Percentiles rank a stretch among this genome's conserved stretches.
These are phyloP conservation scores for Ectemnius lituratus DNA, from an alignment of 2,888 invertebrate genomes.

Conservation along the genomic window DNA sequence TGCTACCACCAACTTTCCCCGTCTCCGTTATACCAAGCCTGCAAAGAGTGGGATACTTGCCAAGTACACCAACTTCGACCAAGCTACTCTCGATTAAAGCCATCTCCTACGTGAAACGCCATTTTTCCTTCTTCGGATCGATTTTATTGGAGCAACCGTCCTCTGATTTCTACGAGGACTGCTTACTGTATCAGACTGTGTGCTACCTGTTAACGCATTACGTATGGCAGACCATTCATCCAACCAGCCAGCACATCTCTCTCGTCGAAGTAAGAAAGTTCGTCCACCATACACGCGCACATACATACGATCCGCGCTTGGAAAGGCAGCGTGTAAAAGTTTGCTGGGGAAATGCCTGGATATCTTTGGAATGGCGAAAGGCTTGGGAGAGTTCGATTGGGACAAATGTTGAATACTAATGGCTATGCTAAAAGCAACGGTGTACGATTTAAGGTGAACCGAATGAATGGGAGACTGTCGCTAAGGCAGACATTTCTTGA, in stretches of 20 bases:
- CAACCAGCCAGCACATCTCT: no score
- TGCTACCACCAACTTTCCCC: conserved; percentile 37
- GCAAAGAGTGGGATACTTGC: conserved; percentile 34
- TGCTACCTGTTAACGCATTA: no score
- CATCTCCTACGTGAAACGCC: conserved; percentile 4
- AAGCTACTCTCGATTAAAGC: conserved; percentile 24
- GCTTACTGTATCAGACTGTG: not conserved
- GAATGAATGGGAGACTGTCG: not conserved
- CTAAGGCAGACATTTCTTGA: not conserved
- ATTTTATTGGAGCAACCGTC: not conserved
- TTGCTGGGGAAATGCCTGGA: no score
- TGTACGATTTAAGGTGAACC: not conserved
- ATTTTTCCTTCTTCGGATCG: conserved; percentile 27
- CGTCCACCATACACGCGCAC: no score
- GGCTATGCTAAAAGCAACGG: no score
- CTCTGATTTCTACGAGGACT: conserved; percentile 7
- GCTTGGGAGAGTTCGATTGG: no score
- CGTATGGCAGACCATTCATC: no score
- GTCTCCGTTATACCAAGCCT: conserved; percentile 18
- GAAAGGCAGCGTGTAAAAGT: no score
- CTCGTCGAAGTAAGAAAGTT: no score
- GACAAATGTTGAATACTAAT: no score
- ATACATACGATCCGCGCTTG: no score
- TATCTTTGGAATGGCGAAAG: no score
- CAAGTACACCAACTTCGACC: conserved; percentile 20